phyloP scores from a whole-genome alignment of 2,888 invertebrate species.

The Beris morrisii region DNA sequence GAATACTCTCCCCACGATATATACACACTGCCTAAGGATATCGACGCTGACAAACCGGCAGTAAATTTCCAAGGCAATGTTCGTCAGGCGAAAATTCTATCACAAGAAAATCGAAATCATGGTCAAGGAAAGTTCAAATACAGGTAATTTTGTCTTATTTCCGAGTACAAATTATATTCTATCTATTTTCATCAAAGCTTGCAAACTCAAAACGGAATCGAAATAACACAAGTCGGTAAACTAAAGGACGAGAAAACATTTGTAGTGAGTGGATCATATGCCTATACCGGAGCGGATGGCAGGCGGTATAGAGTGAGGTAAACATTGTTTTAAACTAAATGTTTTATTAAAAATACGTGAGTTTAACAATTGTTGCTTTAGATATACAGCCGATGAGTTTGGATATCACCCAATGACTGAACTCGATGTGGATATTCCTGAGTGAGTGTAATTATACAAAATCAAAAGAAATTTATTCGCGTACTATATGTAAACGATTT shows the following conservation, averaged over 20 bases:
- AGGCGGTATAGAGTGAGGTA: slow-evolving; percentile 52
- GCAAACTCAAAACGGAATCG: slow-evolving; percentile 55
- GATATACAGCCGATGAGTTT: slow-evolving; percentile 56
- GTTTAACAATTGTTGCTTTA: slow-evolving; percentile 8
- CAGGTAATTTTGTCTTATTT: slow-evolving; percentile 36
- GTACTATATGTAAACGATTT: too few species aligned
- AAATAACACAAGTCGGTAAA: slow-evolving; percentile 54
- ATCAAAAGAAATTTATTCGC: too few species aligned
- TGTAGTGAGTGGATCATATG: slow-evolving; percentile 55
- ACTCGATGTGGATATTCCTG: slow-evolving; percentile 53
- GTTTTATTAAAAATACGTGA: slow-evolving; percentile 3
- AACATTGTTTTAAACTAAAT: slow-evolving; percentile 18
- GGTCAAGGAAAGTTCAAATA: slow-evolving; percentile 52
- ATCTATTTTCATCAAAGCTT: slow-evolving; percentile 44
- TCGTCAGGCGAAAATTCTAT: slow-evolving; percentile 52
- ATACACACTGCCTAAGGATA: slow-evolving; percentile 53
- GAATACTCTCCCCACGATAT: slow-evolving; percentile 53
- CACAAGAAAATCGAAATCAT: slow-evolving; percentile 49
- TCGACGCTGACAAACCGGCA: slow-evolving; percentile 52
- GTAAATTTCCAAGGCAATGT: slow-evolving; percentile 50
- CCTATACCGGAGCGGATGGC: slow-evolving; percentile 56
- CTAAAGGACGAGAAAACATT: slow-evolving; percentile 55
- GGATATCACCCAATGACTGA: slow-evolving; percentile 57
- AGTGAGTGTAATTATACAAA: slow-evolving; percentile 36
- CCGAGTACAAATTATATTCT: too few species aligned